Percentiles rank a stretch among this genome's conserved stretches.
phyloP scores from a whole-genome alignment of 2,113 vertebrate species.

The Mirza zaza region DNA sequence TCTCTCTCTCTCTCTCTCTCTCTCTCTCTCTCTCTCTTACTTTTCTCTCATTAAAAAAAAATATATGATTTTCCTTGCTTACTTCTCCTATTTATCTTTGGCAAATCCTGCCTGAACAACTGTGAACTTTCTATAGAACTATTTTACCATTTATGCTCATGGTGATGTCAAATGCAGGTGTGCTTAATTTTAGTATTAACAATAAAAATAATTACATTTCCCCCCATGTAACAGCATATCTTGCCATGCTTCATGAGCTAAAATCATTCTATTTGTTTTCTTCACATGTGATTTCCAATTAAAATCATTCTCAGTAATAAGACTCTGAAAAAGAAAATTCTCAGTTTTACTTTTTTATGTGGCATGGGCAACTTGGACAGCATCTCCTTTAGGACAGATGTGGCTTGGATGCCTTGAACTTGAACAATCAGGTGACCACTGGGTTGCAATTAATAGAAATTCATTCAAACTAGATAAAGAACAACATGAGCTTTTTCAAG shows the following conservation, averaged over 20 bases:
- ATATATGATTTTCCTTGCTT: background rate
- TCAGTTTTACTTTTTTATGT: background rate
- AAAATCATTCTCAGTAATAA: conserved; percentile 13
- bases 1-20: background rate
- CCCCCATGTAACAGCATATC: background rate
- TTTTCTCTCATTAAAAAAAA: background rate
- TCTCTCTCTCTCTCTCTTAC: background rate
- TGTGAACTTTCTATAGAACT: background rate
- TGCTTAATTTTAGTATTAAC: background rate
- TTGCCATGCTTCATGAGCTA: background rate
- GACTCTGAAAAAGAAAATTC: background rate
- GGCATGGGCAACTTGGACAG: background rate
- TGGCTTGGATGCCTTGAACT: background rate
- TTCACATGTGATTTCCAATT: background rate
- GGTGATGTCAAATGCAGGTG: background rate
- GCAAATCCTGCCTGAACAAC: background rate
- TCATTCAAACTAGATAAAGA: background rate
- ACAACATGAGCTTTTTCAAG: background rate
- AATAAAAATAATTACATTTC: conserved; percentile 22
- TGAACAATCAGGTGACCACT: background rate
- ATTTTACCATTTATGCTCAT: background rate
- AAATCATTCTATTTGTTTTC: conserved; percentile 1
- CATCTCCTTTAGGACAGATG: background rate
- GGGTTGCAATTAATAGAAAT: background rate
- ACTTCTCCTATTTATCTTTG: background rate